These are phyloP conservation scores for Embidobia sp. DNA, from an alignment of 2,888 invertebrate species.

Conservation along the genomic window DNA sequence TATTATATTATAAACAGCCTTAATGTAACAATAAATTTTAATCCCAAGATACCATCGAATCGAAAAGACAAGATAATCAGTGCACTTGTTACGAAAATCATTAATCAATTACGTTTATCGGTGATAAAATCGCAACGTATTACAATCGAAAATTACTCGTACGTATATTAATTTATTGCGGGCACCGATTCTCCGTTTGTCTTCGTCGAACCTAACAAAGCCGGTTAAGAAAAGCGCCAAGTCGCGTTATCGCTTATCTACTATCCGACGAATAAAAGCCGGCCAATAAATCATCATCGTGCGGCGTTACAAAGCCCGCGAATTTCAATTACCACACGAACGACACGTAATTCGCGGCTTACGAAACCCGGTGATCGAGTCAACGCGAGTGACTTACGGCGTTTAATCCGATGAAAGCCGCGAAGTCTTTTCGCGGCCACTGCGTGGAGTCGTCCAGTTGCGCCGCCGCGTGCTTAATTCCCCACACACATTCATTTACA, in stretches of 20 bases:
- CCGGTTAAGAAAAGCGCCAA: slow-evolving; percentile 6
- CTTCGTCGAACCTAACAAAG: too few species aligned
- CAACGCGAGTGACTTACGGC: slow-evolving; percentile 39
- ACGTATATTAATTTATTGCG: too few species aligned
- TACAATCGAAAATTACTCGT: too few species aligned
- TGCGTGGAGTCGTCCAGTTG: too few species aligned
- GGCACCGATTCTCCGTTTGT: too few species aligned
- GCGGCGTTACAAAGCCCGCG: slow-evolving; percentile 20
- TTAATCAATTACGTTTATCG: too few species aligned
- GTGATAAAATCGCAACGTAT: too few species aligned
- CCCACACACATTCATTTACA: slow-evolving; percentile 15
- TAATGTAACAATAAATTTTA: too few species aligned
- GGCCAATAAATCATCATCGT: slow-evolving; percentile 25
- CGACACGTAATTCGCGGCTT: slow-evolving; percentile 28
- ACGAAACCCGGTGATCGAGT: slow-evolving; percentile 26
- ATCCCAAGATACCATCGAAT: too few species aligned
- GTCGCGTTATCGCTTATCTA: not conserved
- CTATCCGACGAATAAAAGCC: not conserved
- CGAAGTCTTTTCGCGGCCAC: slow-evolving; percentile 33
- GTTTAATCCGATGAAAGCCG: slow-evolving; percentile 36
- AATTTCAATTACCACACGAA: slow-evolving; percentile 38
- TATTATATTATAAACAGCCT: too few species aligned
- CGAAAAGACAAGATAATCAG: too few species aligned
- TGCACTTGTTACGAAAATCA: too few species aligned
- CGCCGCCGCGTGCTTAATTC: slow-evolving; percentile 16